These are phyloP conservation scores for Strigamia transsilvanica DNA, from an alignment of 2,888 invertebrate genomes.

Conservation along the genomic window DNA sequence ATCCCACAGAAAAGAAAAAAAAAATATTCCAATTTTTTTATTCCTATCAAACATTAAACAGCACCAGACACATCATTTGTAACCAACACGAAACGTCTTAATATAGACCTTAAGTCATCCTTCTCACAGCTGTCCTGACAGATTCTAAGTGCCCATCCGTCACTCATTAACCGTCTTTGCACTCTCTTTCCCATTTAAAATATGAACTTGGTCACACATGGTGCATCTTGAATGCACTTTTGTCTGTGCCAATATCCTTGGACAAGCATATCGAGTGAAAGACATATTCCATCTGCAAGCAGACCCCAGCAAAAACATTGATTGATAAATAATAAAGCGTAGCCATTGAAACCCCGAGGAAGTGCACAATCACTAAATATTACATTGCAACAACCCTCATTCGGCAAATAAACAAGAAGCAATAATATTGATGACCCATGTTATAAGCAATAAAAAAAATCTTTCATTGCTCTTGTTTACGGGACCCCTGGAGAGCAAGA, in stretches of 20 bases:
- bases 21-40: background rate
- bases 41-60: background rate
- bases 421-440: constrained; percentile 13
- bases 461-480: constrained; percentile 17
- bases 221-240: constrained; percentile 30
- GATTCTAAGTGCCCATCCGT: constrained; percentile 45
- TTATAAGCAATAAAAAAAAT: constrained; percentile 16
- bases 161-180: constrained; percentile 43
- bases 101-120: constrained; percentile 40
- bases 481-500: constrained; percentile 2
- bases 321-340: background rate
- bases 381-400: background rate
- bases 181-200: constrained; percentile 32
- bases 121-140: constrained; percentile 24
- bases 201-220: constrained; percentile 14
- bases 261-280: background rate
- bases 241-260: constrained; percentile 11
- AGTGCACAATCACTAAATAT: background rate
- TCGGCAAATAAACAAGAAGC: background rate
- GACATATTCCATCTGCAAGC: background rate
- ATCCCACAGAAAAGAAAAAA: background rate
- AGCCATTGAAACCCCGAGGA: background rate
- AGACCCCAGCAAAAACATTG: background rate
- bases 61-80: constrained; percentile 7
- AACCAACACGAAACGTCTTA: constrained; percentile 14